Evolutionary conservation across 2,113 vertebrate genomes (phyloP).

Genomic region (Suncus etruscus): DNA sequence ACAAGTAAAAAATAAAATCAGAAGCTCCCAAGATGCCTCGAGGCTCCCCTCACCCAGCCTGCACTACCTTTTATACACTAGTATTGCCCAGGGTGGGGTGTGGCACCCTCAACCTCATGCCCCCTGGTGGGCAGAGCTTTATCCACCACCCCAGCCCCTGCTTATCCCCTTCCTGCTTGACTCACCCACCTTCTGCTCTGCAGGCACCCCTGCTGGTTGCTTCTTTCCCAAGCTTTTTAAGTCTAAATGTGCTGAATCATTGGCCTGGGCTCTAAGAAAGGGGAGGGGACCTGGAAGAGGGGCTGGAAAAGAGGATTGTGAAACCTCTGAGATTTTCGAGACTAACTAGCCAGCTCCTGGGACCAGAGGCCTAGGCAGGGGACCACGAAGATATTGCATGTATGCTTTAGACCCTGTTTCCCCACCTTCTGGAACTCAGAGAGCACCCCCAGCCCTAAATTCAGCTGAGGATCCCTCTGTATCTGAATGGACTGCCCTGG

Average conservation of each 20-base stretch:
- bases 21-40: not conserved
- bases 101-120: not conserved
- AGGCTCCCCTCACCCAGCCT: not conserved
- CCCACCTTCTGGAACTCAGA: not conserved
- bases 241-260: constrained; percentile 84
- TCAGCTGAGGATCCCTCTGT: not conserved
- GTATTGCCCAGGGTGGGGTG: not conserved
- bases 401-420: not conserved
- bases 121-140: not conserved
- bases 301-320: constrained; percentile 82
- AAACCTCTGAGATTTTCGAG: constrained; percentile 78
- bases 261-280: constrained; percentile 71
- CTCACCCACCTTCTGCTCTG: constrained; percentile 15
- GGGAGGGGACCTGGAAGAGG: constrained; percentile 81
- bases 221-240: constrained; percentile 33
- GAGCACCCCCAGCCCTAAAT: not conserved
- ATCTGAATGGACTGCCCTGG: not conserved
- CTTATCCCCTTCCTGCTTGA: not conserved
- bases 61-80: not conserved
- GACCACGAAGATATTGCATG: not conserved
- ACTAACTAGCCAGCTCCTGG: constrained; percentile 60
- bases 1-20: not conserved
- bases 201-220: constrained; percentile 43
- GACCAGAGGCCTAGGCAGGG: constrained; percentile 40
- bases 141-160: not conserved